Base-by-base conservation (phyloP, 2,797 vertebrate genomes). In the Agapornis canus region DNA sequence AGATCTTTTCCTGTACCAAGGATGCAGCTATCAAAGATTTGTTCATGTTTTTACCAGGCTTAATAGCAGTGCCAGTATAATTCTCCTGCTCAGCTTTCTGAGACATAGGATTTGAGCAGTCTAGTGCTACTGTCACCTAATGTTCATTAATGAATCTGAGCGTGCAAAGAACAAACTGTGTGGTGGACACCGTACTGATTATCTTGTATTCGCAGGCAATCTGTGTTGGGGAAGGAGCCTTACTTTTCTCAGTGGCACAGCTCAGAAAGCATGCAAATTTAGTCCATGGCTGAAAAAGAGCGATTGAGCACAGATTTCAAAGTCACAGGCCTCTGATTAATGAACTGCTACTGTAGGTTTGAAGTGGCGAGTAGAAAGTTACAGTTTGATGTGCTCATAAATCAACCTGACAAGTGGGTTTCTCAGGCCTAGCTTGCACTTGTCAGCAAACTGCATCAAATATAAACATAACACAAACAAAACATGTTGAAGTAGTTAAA, bases 391-490 rank as follows among this genome's bases (percentile, higher is more conserved):
- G 97, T 97, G 97, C 98, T 98, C 98, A 99, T 99, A 99, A 99
- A 99, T 99, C 99, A 99, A 98, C 92, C 95, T 99, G 99, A 99
- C 99, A 99, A 98, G 98, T 98, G 87, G 97, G 98, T 98, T 98
- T 98, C 98, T 98, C 96, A 87, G 97, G 93, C 98, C 97, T 97
- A 72, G 97, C 96, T 97, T 94, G 97, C 94, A 96, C 97, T 98
- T 98, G 98, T 98, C 98, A 98, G 97, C 98, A 98, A 97, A 98
- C 97, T 96, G 98, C 98, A 98, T 98, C 98, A 98, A 97, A 98
- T 98, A 98, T 97, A 98, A 98, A 98, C 98, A 98, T 97, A 98
- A 98, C 98, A 98, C 98, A 98, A 98, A 98, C 98, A 98, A 98
- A 98, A 98, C 97, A 97, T 97, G 97, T 97, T 97, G 98, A 98